Evolutionary conservation across 2,888 invertebrate genomes (phyloP).

Genomic region (Melanostoma mellinum): DNA sequence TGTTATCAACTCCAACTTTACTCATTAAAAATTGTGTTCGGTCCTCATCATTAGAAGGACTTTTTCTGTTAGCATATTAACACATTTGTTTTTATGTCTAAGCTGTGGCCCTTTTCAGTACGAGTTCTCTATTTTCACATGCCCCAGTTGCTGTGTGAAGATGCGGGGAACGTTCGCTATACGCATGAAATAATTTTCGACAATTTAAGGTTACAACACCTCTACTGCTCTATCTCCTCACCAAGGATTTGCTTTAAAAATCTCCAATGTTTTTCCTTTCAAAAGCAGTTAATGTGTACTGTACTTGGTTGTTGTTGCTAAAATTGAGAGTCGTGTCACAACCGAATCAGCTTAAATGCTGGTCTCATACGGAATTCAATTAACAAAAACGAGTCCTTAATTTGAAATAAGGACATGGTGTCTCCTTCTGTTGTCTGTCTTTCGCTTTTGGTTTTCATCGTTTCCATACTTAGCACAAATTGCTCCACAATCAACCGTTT

Average conservation of each 20-base stretch:
- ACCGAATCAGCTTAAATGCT: constrained; percentile 40
- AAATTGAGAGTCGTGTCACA: constrained; percentile 1
- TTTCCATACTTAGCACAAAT: constrained; percentile 44
- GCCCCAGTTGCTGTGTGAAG: too few relatives aligned
- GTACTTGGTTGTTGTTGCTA: background rate
- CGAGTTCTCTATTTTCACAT: too few relatives aligned
- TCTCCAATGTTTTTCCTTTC: background rate
- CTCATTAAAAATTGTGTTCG: background rate
- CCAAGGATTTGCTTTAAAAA: background rate
- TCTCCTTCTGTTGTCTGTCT: background rate
- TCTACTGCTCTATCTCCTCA: background rate
- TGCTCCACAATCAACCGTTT: constrained; percentile 68
- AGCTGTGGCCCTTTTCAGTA: background rate
- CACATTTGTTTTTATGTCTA: constrained; percentile 26
- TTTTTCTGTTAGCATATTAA: background rate
- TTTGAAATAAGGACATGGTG: constrained; percentile 64
- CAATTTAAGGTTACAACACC: constrained; percentile 58
- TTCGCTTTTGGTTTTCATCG: background rate
- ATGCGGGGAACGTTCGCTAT: background rate
- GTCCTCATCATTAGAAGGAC: constrained; percentile 2
- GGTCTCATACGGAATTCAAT: constrained; percentile 56
- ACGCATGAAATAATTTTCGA: constrained; percentile 44
- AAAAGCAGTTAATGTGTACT: constrained; percentile 18
- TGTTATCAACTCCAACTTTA: background rate
- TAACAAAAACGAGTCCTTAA: constrained; percentile 63